Evolutionary conservation across 2,888 invertebrate genomes (phyloP).

Genomic region (Frankliniella fusca): DNA sequence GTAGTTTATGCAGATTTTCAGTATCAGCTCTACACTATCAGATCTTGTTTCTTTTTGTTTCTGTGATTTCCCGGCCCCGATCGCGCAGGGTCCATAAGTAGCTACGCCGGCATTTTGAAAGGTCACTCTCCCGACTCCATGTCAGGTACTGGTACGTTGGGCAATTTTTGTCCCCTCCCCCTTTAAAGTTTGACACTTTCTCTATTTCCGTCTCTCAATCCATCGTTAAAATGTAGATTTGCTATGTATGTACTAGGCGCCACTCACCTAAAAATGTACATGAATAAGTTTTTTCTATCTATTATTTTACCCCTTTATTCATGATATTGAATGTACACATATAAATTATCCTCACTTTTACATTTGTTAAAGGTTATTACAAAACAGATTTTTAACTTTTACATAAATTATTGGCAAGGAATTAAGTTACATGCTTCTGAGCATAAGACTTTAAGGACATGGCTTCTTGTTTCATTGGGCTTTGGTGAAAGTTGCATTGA

Average conservation of each 20-base stretch:
- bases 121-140: conserved; percentile 75
- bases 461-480: too few relatives aligned
- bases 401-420: not conserved
- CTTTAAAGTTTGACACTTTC: conserved; percentile 32
- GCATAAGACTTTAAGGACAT: too few relatives aligned
- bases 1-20: not conserved
- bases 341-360: conserved; percentile 28
- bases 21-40: not conserved
- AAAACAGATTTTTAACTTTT: conserved; percentile 24
- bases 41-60: conserved; percentile 26
- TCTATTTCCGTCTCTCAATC: conserved; percentile 36
- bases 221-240: not conserved
- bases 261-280: not conserved
- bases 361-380: conserved; percentile 28
- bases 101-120: conserved; percentile 88
- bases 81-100: conserved; percentile 50
- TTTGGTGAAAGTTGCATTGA: not conserved
- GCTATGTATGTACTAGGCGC: not conserved
- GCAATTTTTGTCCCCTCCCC: conserved; percentile 38
- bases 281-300: not conserved
- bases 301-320: not conserved
- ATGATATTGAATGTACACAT: conserved; percentile 29
- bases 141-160: conserved; percentile 74
- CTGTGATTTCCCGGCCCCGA: conserved; percentile 26
- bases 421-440: too few relatives aligned